These are phyloP conservation scores for Ceriagrion tenellum DNA, from an alignment of 2,888 invertebrate species.

Conservation along the genomic window DNA sequence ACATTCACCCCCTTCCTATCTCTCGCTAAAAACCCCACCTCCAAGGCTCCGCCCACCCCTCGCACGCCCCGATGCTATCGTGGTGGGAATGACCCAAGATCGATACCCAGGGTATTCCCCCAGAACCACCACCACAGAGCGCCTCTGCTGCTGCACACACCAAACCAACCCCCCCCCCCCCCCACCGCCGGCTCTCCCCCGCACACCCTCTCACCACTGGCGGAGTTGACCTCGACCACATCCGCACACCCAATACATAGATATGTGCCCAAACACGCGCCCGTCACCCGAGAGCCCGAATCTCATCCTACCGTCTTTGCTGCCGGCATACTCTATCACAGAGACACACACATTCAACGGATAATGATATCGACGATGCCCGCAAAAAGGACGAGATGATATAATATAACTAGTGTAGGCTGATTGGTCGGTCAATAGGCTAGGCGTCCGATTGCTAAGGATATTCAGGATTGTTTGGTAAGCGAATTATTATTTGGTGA, in stretches of 20 bases:
- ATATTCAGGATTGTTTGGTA: too few species aligned
- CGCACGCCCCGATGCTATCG: conserved; percentile 40
- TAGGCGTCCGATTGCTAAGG: too few species aligned
- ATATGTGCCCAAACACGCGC: too few species aligned
- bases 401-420: too few species aligned
- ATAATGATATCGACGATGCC: too few species aligned
- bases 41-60: conserved; percentile 17
- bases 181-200: not conserved
- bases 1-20: not conserved
- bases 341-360: too few species aligned
- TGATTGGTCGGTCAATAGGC: too few species aligned
- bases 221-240: conserved; percentile 58
- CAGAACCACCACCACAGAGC: not conserved
- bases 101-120: conserved; percentile 43
- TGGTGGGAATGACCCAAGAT: conserved; percentile 67
- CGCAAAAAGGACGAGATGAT: too few species aligned
- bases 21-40: not conserved
- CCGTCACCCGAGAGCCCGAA: too few species aligned
- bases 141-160: not conserved
- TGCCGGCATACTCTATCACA: too few species aligned
- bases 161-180: not conserved
- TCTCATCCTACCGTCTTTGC: too few species aligned
- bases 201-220: not conserved
- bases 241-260: conserved; percentile 40
- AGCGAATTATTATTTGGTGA: too few species aligned